These are phyloP conservation scores for Hemibagrus guttatus DNA, from an alignment of 2,797 vertebrate species.

Conservation along the genomic window DNA sequence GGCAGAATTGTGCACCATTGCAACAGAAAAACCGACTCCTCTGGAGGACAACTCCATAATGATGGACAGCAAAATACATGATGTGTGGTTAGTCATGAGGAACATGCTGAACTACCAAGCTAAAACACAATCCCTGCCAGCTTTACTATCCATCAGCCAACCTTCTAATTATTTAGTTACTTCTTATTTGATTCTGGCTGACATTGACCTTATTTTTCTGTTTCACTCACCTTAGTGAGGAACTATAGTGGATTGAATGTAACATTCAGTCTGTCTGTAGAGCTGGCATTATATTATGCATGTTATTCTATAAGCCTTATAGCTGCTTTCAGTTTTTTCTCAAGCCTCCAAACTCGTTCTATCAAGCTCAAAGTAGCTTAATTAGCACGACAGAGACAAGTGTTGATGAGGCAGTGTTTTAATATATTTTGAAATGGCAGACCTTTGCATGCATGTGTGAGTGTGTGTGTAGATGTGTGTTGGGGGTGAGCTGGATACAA, in stretches of 20 bases:
- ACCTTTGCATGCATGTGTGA: constrained; percentile 19
- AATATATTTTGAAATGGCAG: constrained; percentile 42
- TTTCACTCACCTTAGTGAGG: not conserved
- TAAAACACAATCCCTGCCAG: constrained; percentile 12
- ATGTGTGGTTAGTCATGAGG: not conserved
- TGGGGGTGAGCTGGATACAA: constrained; percentile 21
- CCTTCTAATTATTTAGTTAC: constrained; percentile 14
- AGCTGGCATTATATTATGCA: not conserved
- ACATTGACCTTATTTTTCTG: not conserved
- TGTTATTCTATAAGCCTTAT: not conserved
- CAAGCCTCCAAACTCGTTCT: constrained; percentile 19
- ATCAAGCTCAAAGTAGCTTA: constrained; percentile 43
- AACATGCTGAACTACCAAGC: not conserved
- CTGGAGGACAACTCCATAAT: constrained; percentile 21
- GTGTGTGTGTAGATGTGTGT: constrained; percentile 29
- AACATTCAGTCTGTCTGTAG: not conserved
- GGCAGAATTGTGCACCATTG: constrained; percentile 25
- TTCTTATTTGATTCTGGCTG: constrained; percentile 8
- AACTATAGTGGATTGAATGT: not conserved
- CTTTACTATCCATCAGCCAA: not conserved
- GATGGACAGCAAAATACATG: constrained; percentile 4
- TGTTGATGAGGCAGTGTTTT: constrained; percentile 27
- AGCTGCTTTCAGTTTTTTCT: not conserved
- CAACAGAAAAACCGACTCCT: not conserved
- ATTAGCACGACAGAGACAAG: constrained; percentile 52